phyloP scores from a whole-genome alignment of 2,888 invertebrate species.

The Meiosimyza decipiens region DNA sequence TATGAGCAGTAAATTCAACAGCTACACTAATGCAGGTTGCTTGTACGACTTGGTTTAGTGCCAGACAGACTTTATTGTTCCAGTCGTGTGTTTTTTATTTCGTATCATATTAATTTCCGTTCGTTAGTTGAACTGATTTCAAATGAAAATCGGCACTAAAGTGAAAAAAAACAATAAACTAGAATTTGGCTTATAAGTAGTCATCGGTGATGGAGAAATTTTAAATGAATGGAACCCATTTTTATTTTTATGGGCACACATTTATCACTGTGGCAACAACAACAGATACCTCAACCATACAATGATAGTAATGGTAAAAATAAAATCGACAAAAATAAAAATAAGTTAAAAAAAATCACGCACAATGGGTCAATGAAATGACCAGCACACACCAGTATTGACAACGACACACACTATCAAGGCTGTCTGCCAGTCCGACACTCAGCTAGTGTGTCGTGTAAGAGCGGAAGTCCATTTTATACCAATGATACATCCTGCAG shows the following conservation, averaged over 20 bases:
- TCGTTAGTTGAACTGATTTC: no score
- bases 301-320: conserved; percentile 20
- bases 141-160: no score
- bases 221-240: conserved; percentile 2
- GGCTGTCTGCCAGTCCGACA: not conserved
- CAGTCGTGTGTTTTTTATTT: no score
- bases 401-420: not conserved
- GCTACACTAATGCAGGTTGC: no score
- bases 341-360: not conserved
- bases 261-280: conserved; percentile 6
- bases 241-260: conserved; percentile 6
- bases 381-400: conserved; percentile 2
- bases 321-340: not conserved
- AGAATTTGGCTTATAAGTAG: not conserved
- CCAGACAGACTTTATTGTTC: no score
- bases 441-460: not conserved
- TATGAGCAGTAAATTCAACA: no score
- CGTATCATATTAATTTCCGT: no score
- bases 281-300: not conserved
- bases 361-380: conserved; percentile 17
- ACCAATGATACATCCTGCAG: conserved; percentile 9
- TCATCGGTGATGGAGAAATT: not conserved
- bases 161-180: no score
- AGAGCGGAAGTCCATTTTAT: conserved; percentile 6
- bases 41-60: no score